phyloP scores from a whole-genome alignment of 2,888 invertebrate genomes.

The Drosophila helvetica region DNA sequence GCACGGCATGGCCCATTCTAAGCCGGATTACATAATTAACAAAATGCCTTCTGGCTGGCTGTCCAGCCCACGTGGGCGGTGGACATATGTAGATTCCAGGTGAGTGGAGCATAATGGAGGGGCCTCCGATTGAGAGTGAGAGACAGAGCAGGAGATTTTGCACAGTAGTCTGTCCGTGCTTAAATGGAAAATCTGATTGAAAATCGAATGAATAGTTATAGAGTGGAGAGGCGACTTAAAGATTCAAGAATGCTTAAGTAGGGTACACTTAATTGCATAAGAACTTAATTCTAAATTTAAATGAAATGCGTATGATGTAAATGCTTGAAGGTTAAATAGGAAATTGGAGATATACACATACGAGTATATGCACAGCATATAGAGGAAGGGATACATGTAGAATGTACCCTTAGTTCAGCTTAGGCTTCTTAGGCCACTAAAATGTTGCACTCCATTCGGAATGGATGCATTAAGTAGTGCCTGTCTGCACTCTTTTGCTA shows the following conservation, averaged over 20 bases:
- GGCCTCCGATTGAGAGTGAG: too few relatives aligned
- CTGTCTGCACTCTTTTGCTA: too few relatives aligned
- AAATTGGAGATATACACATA: too few relatives aligned
- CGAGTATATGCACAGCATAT: too few relatives aligned
- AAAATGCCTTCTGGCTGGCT: conserved; percentile 16
- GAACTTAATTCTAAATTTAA: not conserved
- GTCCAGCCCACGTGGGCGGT: too few relatives aligned
- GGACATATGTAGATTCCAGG: conserved; percentile 15
- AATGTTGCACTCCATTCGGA: too few relatives aligned
- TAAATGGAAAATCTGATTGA: not conserved
- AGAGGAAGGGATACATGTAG: too few relatives aligned
- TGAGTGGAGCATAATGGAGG: conserved; percentile 3
- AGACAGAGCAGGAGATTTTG: too few relatives aligned
- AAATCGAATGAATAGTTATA: not conserved
- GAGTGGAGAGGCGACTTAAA: not conserved
- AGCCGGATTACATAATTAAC: conserved; percentile 57
- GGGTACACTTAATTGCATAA: not conserved
- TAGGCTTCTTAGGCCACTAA: too few relatives aligned
- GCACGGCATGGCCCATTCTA: conserved; percentile 21
- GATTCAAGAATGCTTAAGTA: not conserved
- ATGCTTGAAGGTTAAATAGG: too few relatives aligned
- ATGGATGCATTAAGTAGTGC: too few relatives aligned
- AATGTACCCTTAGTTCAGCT: too few relatives aligned
- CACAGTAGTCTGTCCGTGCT: not conserved
- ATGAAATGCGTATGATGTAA: not conserved